Conservation (phyloP, 2,888 invertebrate genomes). For the Xestia sexstrigata region DNA sequence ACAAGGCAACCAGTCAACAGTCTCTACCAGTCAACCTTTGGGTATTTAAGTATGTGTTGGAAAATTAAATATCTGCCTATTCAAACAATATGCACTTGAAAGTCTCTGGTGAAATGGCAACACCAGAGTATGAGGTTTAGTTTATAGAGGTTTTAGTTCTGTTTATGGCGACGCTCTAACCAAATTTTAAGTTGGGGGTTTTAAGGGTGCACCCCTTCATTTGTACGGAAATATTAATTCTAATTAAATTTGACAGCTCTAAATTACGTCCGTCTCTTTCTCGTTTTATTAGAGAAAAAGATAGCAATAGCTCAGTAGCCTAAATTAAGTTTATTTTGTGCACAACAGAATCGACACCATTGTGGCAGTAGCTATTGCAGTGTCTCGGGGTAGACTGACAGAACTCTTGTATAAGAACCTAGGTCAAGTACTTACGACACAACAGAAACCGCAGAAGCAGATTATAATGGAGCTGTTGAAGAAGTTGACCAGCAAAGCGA, state of each 20-base stretch:
- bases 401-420: background rate
- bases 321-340: too few relatives aligned
- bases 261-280: too few relatives aligned
- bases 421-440: slow-evolving; percentile 71
- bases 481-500: slow-evolving; percentile 81
- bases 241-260: too few relatives aligned
- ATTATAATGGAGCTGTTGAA: slow-evolving; percentile 82
- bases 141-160: background rate
- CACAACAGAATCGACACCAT: too few relatives aligned
- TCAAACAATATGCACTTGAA: background rate
- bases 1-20: too few relatives aligned
- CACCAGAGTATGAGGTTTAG: background rate
- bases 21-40: too few relatives aligned
- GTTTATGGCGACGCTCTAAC: background rate
- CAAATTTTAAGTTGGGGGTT: background rate
- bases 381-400: background rate
- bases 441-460: slow-evolving; percentile 78
- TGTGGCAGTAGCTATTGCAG: background rate
- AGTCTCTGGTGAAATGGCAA: background rate
- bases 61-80: background rate
- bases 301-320: too few relatives aligned
- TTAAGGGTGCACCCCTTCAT: too few relatives aligned
- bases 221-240: too few relatives aligned
- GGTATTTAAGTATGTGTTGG: background rate
- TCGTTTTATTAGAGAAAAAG: too few relatives aligned